Percentiles rank a stretch among this genome's conserved stretches.
Evolutionary conservation across 2,797 vertebrate species (phyloP).

Genomic region (Rhynchonycteris naso): DNA sequence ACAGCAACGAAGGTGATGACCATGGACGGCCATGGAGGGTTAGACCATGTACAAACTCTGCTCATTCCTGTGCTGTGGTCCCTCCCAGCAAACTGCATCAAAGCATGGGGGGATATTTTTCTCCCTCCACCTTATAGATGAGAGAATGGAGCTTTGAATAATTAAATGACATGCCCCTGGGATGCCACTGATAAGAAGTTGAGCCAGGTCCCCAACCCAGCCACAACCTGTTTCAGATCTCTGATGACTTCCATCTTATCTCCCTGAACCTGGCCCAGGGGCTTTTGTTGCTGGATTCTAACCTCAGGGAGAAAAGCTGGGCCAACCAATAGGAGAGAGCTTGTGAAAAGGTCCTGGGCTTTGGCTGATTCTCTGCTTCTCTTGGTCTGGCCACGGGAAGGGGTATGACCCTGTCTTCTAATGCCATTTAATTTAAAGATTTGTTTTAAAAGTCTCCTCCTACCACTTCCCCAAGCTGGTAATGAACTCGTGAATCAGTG

Average conservation of each 20-base stretch:
- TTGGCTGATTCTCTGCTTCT: background rate
- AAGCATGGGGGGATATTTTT: background rate
- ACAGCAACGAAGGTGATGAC: background rate
- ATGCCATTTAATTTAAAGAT: background rate
- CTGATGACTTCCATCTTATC: background rate
- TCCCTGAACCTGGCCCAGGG: rapidly evolving
- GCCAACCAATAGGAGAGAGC: rapidly evolving
- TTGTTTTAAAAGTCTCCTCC: background rate
- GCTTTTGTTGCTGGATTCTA: background rate
- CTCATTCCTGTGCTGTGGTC: rapidly evolving
- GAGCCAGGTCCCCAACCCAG: background rate
- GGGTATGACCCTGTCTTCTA: background rate
- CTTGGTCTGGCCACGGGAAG: background rate
- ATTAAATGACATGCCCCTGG: background rate
- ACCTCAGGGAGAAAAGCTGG: background rate
- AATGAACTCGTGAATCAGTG: background rate
- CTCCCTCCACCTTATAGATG: too few species aligned
- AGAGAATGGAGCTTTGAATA: background rate
- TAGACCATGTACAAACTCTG: background rate
- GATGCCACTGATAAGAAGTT: rapidly evolving
- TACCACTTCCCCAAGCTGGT: background rate
- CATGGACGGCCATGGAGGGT: rapidly evolving
- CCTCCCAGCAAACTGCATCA: too few species aligned
- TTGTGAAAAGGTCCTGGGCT: rapidly evolving
- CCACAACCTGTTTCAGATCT: background rate